phyloP scores from a whole-genome alignment of 2,113 vertebrate genomes.

The Istiophorus platypterus region DNA sequence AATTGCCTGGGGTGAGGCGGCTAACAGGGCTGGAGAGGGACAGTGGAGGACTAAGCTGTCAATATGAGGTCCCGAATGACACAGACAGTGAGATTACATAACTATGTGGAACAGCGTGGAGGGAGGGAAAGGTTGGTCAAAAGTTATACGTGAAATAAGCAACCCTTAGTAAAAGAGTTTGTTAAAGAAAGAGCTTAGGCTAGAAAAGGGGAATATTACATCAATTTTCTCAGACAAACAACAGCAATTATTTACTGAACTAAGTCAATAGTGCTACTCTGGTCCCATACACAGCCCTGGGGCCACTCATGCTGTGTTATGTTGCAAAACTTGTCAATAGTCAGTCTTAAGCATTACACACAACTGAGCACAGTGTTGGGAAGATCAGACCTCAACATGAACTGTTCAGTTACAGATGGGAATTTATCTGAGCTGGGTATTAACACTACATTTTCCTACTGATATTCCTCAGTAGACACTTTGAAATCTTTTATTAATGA shows the following conservation, averaged over 20 bases:
- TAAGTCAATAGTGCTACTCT: conserved; percentile 69
- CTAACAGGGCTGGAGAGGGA: conserved; percentile 30
- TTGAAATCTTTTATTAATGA: conserved; percentile 67
- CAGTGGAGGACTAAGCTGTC: conserved; percentile 43
- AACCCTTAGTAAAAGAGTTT: background rate
- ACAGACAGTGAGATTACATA: conserved; percentile 58
- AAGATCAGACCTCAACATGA: conserved; percentile 24
- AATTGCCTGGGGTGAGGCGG: background rate
- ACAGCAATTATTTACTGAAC: conserved; percentile 46
- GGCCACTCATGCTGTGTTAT: conserved; percentile 66
- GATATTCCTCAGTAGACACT: conserved; percentile 50
- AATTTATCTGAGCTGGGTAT: conserved; percentile 8
- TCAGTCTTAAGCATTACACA: conserved; percentile 49
- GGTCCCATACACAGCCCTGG: conserved; percentile 48
- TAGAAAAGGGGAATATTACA: conserved; percentile 12
- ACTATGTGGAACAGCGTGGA: conserved; percentile 56
- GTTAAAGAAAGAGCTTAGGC: background rate
- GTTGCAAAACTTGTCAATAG: conserved; percentile 64
- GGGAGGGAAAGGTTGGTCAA: conserved; percentile 49
- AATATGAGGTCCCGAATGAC: conserved; percentile 58
- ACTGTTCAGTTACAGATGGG: conserved; percentile 13
- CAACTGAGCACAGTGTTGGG: conserved; percentile 65
- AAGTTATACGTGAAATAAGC: conserved; percentile 32
- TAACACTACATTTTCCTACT: conserved; percentile 27
- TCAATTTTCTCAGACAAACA: conserved; percentile 53